Percentiles rank a stretch among this genome's conserved stretches.
Conservation (phyloP, 2,113 vertebrate species). For the Pelodiscus sinensis region DNA sequence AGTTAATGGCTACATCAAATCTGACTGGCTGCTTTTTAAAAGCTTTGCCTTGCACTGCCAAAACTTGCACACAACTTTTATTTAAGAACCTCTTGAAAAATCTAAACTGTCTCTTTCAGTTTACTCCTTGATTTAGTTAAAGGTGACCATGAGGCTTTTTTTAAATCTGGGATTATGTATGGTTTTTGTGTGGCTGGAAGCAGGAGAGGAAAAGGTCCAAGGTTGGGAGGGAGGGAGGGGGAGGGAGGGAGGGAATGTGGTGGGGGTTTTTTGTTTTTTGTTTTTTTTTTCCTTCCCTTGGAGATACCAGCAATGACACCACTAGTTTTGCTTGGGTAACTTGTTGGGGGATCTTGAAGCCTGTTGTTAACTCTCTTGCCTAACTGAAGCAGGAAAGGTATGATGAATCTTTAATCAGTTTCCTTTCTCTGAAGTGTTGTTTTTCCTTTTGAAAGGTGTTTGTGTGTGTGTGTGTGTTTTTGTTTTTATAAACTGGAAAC, state of each 20-base stretch:
- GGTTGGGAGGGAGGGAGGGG: accelerated
- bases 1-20: conserved; percentile 27
- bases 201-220: neutral
- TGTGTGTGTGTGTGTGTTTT: too few species aligned
- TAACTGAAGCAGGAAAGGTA: conserved; percentile 15
- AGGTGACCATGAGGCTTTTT: neutral
- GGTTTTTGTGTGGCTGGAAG: neutral
- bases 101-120: neutral
- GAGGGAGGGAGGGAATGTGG: too few species aligned
- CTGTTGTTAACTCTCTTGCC: conserved; percentile 2
- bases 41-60: conserved; percentile 25
- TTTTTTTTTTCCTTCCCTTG: neutral
- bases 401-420: neutral
- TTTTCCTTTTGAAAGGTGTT: neutral
- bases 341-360: neutral
- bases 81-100: conserved; percentile 7
- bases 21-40: conserved; percentile 12
- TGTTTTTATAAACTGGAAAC: neutral
- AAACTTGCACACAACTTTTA: neutral
- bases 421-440: neutral
- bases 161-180: neutral
- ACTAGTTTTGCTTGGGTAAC: neutral
- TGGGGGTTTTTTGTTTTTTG: too few species aligned
- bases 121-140: neutral
- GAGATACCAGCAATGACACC: neutral